A percentile compares a stretch with the other conserved stretches of the same genome.
These are phyloP conservation scores for Pachliopta kotzebuea DNA, from an alignment of 2,888 invertebrate species.

Conservation along the genomic window DNA sequence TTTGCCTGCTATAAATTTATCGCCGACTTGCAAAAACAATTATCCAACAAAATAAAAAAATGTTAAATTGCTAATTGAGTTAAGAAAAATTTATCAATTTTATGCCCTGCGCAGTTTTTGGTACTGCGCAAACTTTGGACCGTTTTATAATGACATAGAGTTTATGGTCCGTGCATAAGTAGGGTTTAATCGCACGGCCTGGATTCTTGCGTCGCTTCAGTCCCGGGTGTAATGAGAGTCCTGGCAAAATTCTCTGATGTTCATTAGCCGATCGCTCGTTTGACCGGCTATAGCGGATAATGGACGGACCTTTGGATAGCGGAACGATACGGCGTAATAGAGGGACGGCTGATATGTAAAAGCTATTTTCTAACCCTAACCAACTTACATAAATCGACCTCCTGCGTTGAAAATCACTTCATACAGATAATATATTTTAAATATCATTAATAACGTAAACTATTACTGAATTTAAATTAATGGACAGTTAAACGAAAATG, in stretches of 20 bases:
- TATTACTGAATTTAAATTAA: neutral
- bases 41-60: too few relatives aligned
- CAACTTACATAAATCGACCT: slow-evolving; percentile 41
- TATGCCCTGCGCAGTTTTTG: slow-evolving; percentile 2
- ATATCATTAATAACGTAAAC: neutral
- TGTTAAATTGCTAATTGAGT: neutral
- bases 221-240: slow-evolving; percentile 46
- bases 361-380: slow-evolving; percentile 37
- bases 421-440: neutral
- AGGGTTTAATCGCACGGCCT: slow-evolving; percentile 32
- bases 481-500: too few relatives aligned
- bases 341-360: slow-evolving; percentile 59
- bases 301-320: slow-evolving; percentile 46
- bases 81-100: neutral
- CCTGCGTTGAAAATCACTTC: neutral
- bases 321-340: slow-evolving; percentile 49
- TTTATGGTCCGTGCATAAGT: slow-evolving; percentile 31
- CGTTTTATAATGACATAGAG: slow-evolving; percentile 30
- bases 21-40: too few relatives aligned
- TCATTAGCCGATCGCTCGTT: slow-evolving; percentile 55
- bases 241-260: slow-evolving; percentile 54
- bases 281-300: slow-evolving; percentile 36
- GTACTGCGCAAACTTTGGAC: slow-evolving; percentile 8
- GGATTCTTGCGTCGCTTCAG: slow-evolving; percentile 35
- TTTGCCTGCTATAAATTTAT: neutral